phyloP scores from a whole-genome alignment of 2,797 vertebrate species.

The Anabas testudineus region DNA sequence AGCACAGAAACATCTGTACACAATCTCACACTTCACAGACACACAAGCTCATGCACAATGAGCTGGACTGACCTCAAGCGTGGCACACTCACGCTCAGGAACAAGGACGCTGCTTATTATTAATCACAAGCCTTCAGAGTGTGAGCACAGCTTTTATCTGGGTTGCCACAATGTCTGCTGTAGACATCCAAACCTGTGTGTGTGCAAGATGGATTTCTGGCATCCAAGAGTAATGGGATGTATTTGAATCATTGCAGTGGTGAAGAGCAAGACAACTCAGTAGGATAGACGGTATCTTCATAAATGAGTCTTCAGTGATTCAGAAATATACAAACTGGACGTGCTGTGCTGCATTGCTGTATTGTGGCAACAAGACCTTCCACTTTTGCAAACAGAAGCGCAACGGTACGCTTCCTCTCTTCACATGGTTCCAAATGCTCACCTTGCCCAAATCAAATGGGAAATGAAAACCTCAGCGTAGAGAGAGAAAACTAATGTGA shows the following conservation, averaged over 20 bases:
- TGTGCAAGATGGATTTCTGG: constrained; percentile 22
- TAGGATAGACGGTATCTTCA: neutral
- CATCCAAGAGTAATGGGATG: constrained; percentile 3
- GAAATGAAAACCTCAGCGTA: constrained; percentile 45
- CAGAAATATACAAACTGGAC: neutral
- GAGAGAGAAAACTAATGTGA: constrained; percentile 7
- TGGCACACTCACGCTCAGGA: constrained; percentile 30
- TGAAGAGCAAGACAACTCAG: neutral
- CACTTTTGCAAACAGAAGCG: constrained; percentile 68
- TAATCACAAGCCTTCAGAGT: constrained; percentile 62
- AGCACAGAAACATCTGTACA: constrained; percentile 17
- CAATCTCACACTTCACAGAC: neutral
- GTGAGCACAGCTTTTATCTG: constrained; percentile 54
- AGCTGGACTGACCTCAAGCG: constrained; percentile 16
- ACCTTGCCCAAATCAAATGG: constrained; percentile 14
- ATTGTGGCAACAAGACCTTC: constrained; percentile 73
- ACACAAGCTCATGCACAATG: neutral
- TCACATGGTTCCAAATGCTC: constrained; percentile 2
- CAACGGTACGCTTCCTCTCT: constrained; percentile 63
- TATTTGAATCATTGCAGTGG: neutral
- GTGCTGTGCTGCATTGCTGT: constrained; percentile 31
- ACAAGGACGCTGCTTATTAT: constrained; percentile 54
- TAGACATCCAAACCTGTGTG: constrained; percentile 29
- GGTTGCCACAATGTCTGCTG: constrained; percentile 37
- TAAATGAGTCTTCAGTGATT: neutral